Percentiles rank a stretch among this genome's conserved stretches.
These are phyloP conservation scores for Lasiurus borealis DNA, from an alignment of 2,113 vertebrate genomes.

Conservation along the genomic window DNA sequence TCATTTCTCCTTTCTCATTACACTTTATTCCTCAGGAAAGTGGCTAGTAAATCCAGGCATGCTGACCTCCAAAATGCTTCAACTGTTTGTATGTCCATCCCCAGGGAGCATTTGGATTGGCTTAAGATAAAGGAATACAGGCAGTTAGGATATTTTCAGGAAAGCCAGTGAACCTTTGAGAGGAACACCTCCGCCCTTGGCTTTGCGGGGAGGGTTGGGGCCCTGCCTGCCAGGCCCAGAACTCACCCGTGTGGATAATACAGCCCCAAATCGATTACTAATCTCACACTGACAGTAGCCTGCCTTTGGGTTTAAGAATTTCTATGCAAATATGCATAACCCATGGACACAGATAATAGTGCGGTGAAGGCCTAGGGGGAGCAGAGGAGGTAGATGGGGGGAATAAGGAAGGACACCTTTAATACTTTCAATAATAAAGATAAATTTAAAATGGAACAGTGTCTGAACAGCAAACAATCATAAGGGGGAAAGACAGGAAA, in stretches of 20 bases:
- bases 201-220: too few species aligned
- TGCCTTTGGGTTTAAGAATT: neutral
- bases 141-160: neutral
- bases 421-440: too few species aligned
- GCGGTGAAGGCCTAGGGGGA: too few species aligned
- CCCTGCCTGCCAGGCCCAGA: neutral
- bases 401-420: too few species aligned
- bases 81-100: neutral
- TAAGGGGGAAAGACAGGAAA: neutral
- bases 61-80: neutral
- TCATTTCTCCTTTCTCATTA: neutral
- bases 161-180: neutral
- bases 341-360: too few species aligned
- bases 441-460: neutral
- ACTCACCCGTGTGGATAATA: neutral
- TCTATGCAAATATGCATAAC: too few species aligned
- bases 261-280: neutral
- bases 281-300: neutral
- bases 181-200: neutral
- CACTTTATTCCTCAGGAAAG: neutral
- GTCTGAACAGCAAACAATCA: neutral
- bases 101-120: neutral
- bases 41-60: neutral
- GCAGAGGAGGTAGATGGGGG: too few species aligned
- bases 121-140: constrained; percentile 2